Base-by-base conservation (phyloP, 2,113 vertebrate species). In the Trematomus loennbergii region DNA sequence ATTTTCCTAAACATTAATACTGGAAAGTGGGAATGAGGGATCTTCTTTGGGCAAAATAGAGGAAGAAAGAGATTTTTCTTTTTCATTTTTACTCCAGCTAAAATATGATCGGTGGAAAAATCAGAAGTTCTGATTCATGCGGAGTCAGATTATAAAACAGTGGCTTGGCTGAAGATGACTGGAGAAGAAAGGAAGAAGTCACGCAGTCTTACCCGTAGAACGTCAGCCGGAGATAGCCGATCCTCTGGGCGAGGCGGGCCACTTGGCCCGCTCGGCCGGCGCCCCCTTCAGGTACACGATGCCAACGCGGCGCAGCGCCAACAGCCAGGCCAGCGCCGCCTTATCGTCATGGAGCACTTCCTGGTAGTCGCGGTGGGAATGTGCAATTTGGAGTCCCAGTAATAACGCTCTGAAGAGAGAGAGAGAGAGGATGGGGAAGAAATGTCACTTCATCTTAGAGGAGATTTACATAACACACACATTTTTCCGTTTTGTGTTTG, bases 221-320 rank as follows among this genome's bases (percentile, higher is more conserved):
- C 1, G 98, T 99, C 71, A 98, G 94, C 46, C 96, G 91, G 49
- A 97, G 95, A 77, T 97, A 99, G 40, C 98, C 98, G 52, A 98
- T 96, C 83, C 97, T 95, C 85, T 96, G 91, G 49, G 96, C 95
- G 18, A 99, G 95, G 75, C 95, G 93, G 61, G 94, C 75, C 84
- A 99, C 46, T 71, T 98, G 97, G 84, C 98, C 49, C 84, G 89
- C 69, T 93, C 94, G 9, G 80, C 3, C 1, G 96, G 93, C 61
- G 97, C 97, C 86, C 97, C 97, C 13, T 94, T 96, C 68, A 99
- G 92, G 54, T 96, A 90, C 17, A 97, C 96, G 0, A 99, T 93
- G 83, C 98, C 97, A 4, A 96, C 70, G 10, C 95, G 96, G 13
- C 96, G 95, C 66, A 99, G 94, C 5, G 90, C 93, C 55, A 93